phyloP scores from a whole-genome alignment of 2,888 invertebrate genomes.

The Abscondita cerata region DNA sequence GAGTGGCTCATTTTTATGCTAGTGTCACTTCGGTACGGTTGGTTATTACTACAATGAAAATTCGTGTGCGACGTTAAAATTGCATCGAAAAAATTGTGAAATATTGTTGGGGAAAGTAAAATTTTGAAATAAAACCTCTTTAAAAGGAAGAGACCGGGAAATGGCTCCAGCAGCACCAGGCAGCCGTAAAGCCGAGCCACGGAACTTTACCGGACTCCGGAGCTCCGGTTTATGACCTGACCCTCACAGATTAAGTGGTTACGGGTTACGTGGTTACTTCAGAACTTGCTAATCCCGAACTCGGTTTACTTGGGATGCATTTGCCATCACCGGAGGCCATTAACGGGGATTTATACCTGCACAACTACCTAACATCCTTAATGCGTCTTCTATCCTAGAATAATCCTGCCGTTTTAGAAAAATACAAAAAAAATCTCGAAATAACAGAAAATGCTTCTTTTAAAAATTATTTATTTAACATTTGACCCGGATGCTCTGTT shows the following conservation, averaged over 20 bases:
- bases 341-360: conserved; percentile 38
- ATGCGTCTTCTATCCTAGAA: conserved; percentile 19
- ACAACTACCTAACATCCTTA: conserved; percentile 31
- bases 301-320: conserved; percentile 39
- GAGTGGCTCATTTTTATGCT: conserved; percentile 31
- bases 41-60: conserved; percentile 21
- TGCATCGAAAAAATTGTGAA: conserved; percentile 18
- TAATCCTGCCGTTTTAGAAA: conserved; percentile 12
- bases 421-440: conserved; percentile 6
- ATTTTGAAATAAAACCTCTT: no score
- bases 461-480: neutral
- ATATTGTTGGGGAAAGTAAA: neutral
- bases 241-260: conserved; percentile 57
- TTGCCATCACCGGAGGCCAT: conserved; percentile 36
- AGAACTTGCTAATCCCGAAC: conserved; percentile 53
- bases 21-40: conserved; percentile 23
- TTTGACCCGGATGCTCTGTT: conserved; percentile 12
- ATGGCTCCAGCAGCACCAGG: conserved; percentile 41
- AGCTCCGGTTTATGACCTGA: conserved; percentile 56
- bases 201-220: conserved; percentile 50
- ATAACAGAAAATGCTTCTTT: conserved; percentile 6
- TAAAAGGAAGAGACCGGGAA: conserved; percentile 35
- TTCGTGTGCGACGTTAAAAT: conserved; percentile 22
- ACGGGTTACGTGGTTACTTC: conserved; percentile 57
- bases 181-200: conserved; percentile 49